Base-by-base conservation (phyloP, 2,113 vertebrate genomes). In the Chamaetylas fuelleborni region DNA sequence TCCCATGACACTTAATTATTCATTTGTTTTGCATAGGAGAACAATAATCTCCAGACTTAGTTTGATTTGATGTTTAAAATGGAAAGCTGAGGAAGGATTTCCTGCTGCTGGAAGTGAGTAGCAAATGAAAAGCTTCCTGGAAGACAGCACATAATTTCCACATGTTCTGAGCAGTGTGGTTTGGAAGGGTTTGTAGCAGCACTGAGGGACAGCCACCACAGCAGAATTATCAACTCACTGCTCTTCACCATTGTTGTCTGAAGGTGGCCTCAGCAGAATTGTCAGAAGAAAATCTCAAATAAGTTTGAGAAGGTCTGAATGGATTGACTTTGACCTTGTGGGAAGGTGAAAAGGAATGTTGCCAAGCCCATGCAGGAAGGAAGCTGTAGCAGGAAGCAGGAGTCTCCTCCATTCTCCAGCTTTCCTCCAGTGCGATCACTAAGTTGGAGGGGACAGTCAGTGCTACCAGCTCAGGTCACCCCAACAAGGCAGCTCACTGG, bases 61-160 rank as follows among this genome's bases (percentile, higher is more conserved):
- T 74, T 89, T 84, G n/a, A 81, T 91, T 91, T 56, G 33, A 5
- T 56, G 33, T 86, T 81, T 88, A 51, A 96, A 92, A 92, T 19
- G 38, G 50, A 73, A 86, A 80, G 14, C 18, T 80, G 23, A 62
- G 54, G 66, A 64, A 57, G 5, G 14, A 40, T 80, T 85, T 94
- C 34, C 45, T 87, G 77, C 33, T 86, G 64, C 38, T 83, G 50
- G 57, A 60, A 81, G 22, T 56, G 36, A 91, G 74, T 18, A 86
- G 15, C 29, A 33, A n/a, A 60, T 56, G 50, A 64, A 91, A 81
- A 95, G 25, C 70, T 71, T 84, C 64, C 60, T 81, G 81, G 43
- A 74, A 65, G 69, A 65, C 36, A 57, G 25, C 29, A 33, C 8
- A 22, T 79, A 12, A 33, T 89, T 86, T 86, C 36, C 36, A 71